Conservation (phyloP, 2,113 vertebrate genomes). For the Turnix velox region DNA sequence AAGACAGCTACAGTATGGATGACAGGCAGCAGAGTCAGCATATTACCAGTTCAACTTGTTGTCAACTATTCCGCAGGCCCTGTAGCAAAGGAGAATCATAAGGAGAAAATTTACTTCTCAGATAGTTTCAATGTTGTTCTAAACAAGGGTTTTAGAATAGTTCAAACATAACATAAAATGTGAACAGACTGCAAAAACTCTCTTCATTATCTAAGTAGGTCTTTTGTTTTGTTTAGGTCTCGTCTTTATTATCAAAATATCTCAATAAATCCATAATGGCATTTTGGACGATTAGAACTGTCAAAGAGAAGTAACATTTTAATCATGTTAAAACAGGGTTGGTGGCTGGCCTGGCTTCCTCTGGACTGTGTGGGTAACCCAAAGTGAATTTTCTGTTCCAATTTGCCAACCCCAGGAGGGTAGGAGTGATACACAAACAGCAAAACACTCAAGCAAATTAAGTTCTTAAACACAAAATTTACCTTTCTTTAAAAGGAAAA, state of each 20-base stretch:
- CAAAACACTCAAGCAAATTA: neutral
- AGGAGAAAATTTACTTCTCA: neutral
- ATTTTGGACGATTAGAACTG: neutral
- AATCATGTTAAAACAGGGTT: neutral
- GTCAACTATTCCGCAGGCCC: neutral
- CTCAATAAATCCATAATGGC: neutral
- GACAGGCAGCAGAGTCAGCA: neutral
- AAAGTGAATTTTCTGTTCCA: neutral
- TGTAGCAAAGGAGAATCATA: neutral
- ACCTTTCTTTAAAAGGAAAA: neutral
- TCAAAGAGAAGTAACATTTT: neutral
- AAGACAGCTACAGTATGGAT: neutral
- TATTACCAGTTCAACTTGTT: neutral
- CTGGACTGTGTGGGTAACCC: neutral
- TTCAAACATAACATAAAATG: neutral
- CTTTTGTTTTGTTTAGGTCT: neutral
- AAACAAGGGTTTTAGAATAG: neutral
- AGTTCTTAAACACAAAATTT: neutral
- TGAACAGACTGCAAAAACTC: neutral
- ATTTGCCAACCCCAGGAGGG: neutral
- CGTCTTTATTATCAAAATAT: neutral
- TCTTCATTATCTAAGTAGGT: neutral
- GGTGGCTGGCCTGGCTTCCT: neutral
- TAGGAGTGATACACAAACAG: neutral
- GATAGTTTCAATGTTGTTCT: neutral